Evolutionary conservation across 2,113 vertebrate genomes (phyloP).

Genomic region (Oxyura jamaicensis): DNA sequence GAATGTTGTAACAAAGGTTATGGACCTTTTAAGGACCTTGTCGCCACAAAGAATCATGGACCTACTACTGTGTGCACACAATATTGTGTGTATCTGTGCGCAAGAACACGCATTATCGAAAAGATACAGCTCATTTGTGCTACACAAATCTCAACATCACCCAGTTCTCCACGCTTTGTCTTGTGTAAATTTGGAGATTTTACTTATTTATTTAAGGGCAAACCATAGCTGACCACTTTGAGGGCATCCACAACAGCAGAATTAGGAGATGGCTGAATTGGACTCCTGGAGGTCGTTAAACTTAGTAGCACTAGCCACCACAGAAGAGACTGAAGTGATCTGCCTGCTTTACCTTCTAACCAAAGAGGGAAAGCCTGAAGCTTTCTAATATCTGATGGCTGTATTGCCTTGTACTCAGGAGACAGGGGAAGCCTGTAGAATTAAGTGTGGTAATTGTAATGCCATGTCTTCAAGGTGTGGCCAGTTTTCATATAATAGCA

Average conservation of each 20-base stretch:
- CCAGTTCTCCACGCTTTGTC: not conserved
- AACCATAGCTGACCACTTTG: not conserved
- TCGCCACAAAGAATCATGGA: not conserved
- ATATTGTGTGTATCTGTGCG: not conserved
- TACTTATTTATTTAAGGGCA: not conserved
- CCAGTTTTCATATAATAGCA: not conserved
- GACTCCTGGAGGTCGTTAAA: not conserved
- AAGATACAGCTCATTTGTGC: not conserved
- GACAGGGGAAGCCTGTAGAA: not conserved
- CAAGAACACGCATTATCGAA: not conserved
- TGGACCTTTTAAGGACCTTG: not conserved
- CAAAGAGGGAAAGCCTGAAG: not conserved
- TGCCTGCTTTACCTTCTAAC: not conserved
- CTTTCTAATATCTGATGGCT: not conserved
- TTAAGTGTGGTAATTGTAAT: not conserved
- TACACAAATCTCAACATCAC: not conserved
- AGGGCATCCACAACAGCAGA: not conserved
- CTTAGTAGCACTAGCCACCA: not conserved
- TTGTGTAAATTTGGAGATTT: not conserved
- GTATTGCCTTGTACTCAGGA: not conserved
- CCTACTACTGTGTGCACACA: not conserved
- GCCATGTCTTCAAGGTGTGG: not conserved
- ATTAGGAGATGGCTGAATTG: not conserved
- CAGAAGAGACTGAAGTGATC: not conserved
- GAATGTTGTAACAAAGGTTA: not conserved